Conservation (phyloP, 2,888 invertebrate genomes). For the Cremastobaeus sp. region DNA sequence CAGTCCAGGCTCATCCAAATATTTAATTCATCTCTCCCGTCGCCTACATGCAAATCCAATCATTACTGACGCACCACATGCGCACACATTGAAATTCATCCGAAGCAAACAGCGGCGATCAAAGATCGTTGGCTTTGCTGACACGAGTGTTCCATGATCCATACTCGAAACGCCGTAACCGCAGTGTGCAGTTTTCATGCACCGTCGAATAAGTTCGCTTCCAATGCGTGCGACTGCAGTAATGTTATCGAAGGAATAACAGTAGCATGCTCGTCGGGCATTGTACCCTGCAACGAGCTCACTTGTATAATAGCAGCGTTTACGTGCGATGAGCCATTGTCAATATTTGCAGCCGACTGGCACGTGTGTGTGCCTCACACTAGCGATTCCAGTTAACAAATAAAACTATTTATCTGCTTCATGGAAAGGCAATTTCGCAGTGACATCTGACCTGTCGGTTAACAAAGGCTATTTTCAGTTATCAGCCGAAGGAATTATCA, state of each 20-base stretch:
- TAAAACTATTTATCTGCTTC: neutral
- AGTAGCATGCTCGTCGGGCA: slow-evolving; percentile 14
- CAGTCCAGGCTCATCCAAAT: slow-evolving; percentile 7
- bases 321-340: slow-evolving; percentile 26
- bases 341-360: slow-evolving; percentile 29
- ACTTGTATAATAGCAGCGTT: slow-evolving; percentile 25
- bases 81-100: too few relatives aligned
- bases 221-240: slow-evolving; percentile 2
- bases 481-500: too few relatives aligned
- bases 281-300: slow-evolving; percentile 27
- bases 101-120: too few relatives aligned
- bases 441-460: too few relatives aligned
- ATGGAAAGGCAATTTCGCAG: too few relatives aligned
- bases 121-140: too few relatives aligned
- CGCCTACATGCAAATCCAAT: neutral
- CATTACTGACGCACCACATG: too few relatives aligned
- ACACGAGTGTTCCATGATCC: too few relatives aligned
- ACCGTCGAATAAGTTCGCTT: slow-evolving; percentile 20
- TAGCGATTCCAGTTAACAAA: neutral
- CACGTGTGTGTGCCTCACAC: too few relatives aligned
- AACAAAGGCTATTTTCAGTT: too few relatives aligned
- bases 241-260: slow-evolving; percentile 5
- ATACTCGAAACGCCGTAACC: too few relatives aligned
- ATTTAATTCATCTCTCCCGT: slow-evolving; percentile 2
- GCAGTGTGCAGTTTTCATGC: slow-evolving; percentile 13